Base-by-base conservation (phyloP, 1,140 invertebrate genomes). In the Drosophila pandora region DNA sequence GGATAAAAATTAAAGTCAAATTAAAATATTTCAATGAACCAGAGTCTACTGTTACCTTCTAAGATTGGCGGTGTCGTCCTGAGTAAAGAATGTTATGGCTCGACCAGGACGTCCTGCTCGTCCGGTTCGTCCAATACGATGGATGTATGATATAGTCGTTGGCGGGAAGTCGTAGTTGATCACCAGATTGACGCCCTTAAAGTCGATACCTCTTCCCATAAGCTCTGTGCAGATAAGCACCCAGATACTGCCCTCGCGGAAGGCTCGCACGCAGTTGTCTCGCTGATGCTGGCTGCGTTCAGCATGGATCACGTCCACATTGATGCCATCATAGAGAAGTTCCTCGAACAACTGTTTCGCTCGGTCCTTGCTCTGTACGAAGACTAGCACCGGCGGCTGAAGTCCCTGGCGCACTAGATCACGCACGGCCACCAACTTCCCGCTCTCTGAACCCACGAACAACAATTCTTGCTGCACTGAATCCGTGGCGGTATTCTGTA, bases 91-190 rank as follows among this genome's bases (percentile, higher is more conserved):
- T 2, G 98, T 99, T 37, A 99, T 93, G 0, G 98, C 98, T 88
- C 94, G 95, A 17, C 97, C 98, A 68, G 92, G 94, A 73, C 95
- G 93, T 10, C 97, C 98, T n/a, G 98, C 98, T 79, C 99, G 93
- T 2, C 99, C 99, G 1, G 98, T 99, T 63, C 99, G 93, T 32
- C 98, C 97, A 93, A 95, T 93, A 70, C 93, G 94, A 93, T 99
- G 99, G 77, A 99, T 96, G 85, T 99, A 99, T n/a, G 97, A 96
- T 62, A 99, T 96, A 43, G 96, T 95, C 37, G 95, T 96, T 10
- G 95, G 95, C 28, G 99, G 99, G 90, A 99, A 98, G 93, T 99
- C 99, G 92, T 98, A 99, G 93, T 99, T 99, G 60, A 99, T 94
- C 23, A 99, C 98, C 3, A 99, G 93, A 93, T 98, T 99, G 22